Conservation (phyloP, 2,888 invertebrate species). For the Dicroscelio sp. region DNA sequence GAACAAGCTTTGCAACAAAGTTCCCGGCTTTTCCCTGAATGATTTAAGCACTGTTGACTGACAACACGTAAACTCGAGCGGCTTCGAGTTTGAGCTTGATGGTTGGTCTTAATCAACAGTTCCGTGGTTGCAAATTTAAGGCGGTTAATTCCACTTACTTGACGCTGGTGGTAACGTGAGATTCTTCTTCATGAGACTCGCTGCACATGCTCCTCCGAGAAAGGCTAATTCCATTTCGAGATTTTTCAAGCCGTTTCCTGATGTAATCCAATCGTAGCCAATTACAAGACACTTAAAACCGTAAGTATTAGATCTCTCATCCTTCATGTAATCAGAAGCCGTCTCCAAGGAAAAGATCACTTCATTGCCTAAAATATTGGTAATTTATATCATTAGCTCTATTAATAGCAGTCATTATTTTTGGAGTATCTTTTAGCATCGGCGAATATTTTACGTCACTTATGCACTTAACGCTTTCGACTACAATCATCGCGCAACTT, state of each 20-base stretch:
- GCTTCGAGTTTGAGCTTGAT: no score
- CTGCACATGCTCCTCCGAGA: conserved; percentile 97
- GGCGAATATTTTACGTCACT: no score
- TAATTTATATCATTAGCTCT: no score
- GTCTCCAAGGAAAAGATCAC: conserved; percentile 99
- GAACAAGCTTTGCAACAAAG: background rate
- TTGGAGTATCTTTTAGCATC: no score
- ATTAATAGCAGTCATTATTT: no score
- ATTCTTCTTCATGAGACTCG: conserved; percentile 97
- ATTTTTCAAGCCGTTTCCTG: conserved; percentile 92
- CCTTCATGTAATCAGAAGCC: conserved; percentile 98
- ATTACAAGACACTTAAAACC: conserved; percentile 96
- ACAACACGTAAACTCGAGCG: no score
- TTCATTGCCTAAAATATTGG: conserved; percentile 95
- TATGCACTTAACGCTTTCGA: no score
- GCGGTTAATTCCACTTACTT: conserved; percentile 90
- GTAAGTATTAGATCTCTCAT: conserved; percentile 96
- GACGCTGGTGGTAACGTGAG: conserved; percentile 93
- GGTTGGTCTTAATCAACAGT: conserved; percentile 43
- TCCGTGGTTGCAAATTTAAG: conserved; percentile 18
- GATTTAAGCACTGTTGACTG: no score
- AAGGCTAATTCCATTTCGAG: conserved; percentile 98
- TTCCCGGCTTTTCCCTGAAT: no score
- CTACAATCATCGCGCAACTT: no score
- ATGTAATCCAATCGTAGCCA: conserved; percentile 96